Base-by-base conservation (phyloP, 2,113 vertebrate species). In the Nerophis lumbriciformis region DNA sequence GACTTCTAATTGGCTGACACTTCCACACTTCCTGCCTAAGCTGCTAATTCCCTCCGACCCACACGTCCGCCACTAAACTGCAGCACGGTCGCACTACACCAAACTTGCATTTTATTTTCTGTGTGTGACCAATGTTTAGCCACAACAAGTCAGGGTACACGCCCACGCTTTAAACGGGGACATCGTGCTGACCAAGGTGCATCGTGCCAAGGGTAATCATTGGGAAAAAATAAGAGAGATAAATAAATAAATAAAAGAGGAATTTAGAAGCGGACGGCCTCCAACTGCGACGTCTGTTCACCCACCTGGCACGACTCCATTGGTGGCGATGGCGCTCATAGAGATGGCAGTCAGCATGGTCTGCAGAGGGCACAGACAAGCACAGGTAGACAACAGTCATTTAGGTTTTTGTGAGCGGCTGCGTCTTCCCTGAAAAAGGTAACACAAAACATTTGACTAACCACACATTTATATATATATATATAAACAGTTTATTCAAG, bases 271-370 rank as follows among this genome's bases (percentile, higher is more conserved):
- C 63, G 60, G 76, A 68, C 71, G 69, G 80, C 54, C 59, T 81
- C 83, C 78, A 85, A 80, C 76, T 58, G 80, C 6, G 79, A 76
- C 63, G 77, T 84, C 80, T 84, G 81, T 71, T 86, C 79, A 88
- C 86, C 72, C 91, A 99, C 97, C 97, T 92, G 97, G 97, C 75
- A 99, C 97, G 8, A 99, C 97, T 61, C 97, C 97, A 63, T 99
- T 99, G 79, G 97, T 99, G 21, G 97, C 97, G 2, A 99, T 97
- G 1, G 97, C 97, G 4, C 97, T 99, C 97, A 99, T 99, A 16
- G 97, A 99, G 83, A 99, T 99, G 85, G 97, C 97, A 11, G 97
- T 99, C 89, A 99, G 92, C 97, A 99, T 98, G 6, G 97, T 98
- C 96, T 98, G 83, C 8, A 12, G 61, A 75, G 77, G 59, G 65